These are phyloP conservation scores for Tinea semifulvella DNA, from an alignment of 2,888 invertebrate species.

Conservation along the genomic window DNA sequence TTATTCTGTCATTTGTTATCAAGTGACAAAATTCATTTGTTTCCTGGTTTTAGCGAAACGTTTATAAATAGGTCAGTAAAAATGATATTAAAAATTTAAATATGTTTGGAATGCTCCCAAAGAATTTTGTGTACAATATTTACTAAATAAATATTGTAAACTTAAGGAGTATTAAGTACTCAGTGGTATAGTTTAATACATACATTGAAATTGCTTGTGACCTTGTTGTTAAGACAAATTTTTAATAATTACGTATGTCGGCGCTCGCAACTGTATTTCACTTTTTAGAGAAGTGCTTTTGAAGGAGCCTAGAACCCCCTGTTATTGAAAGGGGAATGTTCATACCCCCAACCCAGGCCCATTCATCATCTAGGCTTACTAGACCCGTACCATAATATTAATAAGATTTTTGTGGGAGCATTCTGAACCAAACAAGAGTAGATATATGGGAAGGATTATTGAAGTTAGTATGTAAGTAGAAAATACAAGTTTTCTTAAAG, in stretches of 20 bases:
- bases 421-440: constrained; percentile 35
- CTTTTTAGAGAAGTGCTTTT: no score
- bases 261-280: no score
- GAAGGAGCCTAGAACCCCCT: no score
- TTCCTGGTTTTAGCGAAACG: no score
- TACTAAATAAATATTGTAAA: constrained; percentile 15
- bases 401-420: constrained; percentile 42
- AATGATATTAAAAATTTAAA: constrained; percentile 5
- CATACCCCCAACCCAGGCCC: no score
- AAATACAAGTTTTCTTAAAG: constrained; percentile 3
- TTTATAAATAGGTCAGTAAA: not conserved
- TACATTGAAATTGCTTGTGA: not conserved
- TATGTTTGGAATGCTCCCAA: constrained; percentile 53
- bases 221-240: no score
- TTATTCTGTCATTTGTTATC: no score
- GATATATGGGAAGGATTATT: constrained; percentile 5
- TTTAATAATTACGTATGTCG: no score
- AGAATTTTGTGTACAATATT: constrained; percentile 25
- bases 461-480: constrained; percentile 9
- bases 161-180: constrained; percentile 2
- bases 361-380: no score
- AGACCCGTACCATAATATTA: no score
- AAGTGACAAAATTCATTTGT: no score
- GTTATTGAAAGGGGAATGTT: no score
- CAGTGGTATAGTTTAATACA: constrained; percentile 4